These are phyloP conservation scores for Macrocentrus cingulum DNA, from an alignment of 1,140 invertebrate genomes.

Conservation along the genomic window DNA sequence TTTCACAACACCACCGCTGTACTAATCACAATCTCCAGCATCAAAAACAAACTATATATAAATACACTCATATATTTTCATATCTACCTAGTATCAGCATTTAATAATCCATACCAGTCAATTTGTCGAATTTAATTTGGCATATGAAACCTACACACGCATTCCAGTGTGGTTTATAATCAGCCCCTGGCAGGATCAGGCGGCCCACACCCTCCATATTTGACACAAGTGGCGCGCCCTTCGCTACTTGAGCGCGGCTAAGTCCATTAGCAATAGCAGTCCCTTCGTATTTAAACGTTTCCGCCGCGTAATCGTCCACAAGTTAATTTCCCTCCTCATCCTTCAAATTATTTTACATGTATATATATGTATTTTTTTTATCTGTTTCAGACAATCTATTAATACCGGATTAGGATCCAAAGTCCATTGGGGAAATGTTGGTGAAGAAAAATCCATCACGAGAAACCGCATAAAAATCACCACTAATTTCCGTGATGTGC, in stretches of 20 bases:
- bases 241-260: constrained; percentile 7
- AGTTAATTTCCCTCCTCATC: constrained; percentile 41
- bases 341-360: constrained; percentile 13
- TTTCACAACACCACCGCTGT: neutral
- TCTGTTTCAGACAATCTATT: constrained; percentile 13
- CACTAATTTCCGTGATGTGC: too few relatives aligned
- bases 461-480: too few relatives aligned
- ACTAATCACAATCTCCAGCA: constrained; percentile 17
- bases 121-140: constrained; percentile 23
- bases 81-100: too few relatives aligned
- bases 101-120: constrained; percentile 22
- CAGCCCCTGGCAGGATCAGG: constrained; percentile 7
- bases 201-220: neutral
- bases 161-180: constrained; percentile 25
- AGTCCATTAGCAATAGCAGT: constrained; percentile 42
- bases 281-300: constrained; percentile 40
- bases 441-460: too few relatives aligned
- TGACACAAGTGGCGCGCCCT: neutral
- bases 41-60: neutral
- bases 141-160: constrained; percentile 19
- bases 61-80: too few relatives aligned
- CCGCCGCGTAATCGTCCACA: constrained; percentile 43
- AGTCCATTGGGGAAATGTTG: neutral
- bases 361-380: constrained; percentile 29
- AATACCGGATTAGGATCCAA: neutral